Evolutionary conservation across 2,113 vertebrate species (phyloP).

Genomic region (Furnarius figulus): DNA sequence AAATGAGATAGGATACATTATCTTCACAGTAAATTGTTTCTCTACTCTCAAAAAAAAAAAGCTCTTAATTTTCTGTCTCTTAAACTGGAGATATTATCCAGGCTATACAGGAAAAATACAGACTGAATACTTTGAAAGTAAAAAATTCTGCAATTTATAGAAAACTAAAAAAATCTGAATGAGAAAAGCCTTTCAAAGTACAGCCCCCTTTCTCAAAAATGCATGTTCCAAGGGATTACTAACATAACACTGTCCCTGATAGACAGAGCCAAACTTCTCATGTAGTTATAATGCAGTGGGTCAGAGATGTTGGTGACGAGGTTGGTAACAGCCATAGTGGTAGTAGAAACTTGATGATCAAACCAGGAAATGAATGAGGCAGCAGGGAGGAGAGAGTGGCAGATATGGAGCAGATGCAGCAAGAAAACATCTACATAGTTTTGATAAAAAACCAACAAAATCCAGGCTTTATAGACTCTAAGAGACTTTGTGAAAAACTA

Average conservation of each 20-base stretch:
- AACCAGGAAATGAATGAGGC: background rate
- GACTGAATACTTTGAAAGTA: background rate
- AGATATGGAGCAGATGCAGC: background rate
- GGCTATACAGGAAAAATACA: background rate
- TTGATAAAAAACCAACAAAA: slow-evolving; percentile 40
- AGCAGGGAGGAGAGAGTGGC: background rate
- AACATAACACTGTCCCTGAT: slow-evolving; percentile 17
- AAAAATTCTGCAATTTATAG: background rate
- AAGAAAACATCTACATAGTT: slow-evolving; percentile 48
- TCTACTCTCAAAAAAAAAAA: background rate
- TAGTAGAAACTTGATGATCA: background rate
- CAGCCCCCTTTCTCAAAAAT: background rate
- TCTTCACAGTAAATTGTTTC: slow-evolving; percentile 19
- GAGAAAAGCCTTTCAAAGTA: background rate
- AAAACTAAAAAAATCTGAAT: background rate
- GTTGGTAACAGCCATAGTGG: background rate
- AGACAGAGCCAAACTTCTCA: slow-evolving; percentile 8
- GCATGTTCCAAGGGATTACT: slow-evolving; percentile 35
- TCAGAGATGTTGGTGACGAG: background rate
- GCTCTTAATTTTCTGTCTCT: background rate
- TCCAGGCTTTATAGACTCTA: slow-evolving; percentile 79
- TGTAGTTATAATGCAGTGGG: background rate
- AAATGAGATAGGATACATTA: background rate
- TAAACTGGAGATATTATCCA: background rate
- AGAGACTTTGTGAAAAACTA: slow-evolving; percentile 83